Evolutionary conservation across 2,888 invertebrate genomes (phyloP).

Genomic region (Tromatobia lineatoria): DNA sequence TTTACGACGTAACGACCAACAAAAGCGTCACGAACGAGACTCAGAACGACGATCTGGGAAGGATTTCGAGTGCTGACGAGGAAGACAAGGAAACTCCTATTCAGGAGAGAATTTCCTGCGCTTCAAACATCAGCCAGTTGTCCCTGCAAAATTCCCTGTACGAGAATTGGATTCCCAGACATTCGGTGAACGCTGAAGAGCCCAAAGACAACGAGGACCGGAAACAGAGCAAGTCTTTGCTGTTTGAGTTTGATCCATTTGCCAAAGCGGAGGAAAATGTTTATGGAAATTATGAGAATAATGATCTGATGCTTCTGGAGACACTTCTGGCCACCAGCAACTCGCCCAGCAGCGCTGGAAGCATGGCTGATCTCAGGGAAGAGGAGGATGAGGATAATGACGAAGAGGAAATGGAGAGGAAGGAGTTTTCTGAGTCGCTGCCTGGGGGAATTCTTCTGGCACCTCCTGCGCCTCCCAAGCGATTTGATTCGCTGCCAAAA

Average conservation of each 20-base stretch:
- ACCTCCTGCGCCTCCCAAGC: conserved; percentile 89
- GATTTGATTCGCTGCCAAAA: conserved; percentile 89
- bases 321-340: conserved; percentile 90
- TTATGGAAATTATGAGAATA: conserved; percentile 86
- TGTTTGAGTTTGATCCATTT: conserved; percentile 80
- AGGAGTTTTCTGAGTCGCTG: conserved; percentile 85
- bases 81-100: conserved; percentile 71
- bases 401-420: conserved; percentile 84
- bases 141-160: conserved; percentile 85
- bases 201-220: conserved; percentile 76
- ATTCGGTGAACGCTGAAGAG: conserved; percentile 9
- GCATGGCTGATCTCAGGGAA: conserved; percentile 84
- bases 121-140: conserved; percentile 74
- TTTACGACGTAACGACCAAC: conserved; percentile 84
- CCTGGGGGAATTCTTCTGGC: conserved; percentile 74
- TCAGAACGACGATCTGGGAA: conserved; percentile 79
- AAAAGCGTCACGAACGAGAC: conserved; percentile 62
- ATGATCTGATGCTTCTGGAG: conserved; percentile 89
- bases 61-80: conserved; percentile 78
- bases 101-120: conserved; percentile 71
- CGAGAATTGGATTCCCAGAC: conserved; percentile 84
- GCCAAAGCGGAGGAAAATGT: conserved; percentile 75
- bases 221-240: conserved; percentile 78
- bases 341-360: conserved; percentile 87
- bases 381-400: conserved; percentile 84